These are phyloP conservation scores for Saccopteryx bilineata DNA, from an alignment of 2,113 vertebrate genomes.

Conservation along the genomic window DNA sequence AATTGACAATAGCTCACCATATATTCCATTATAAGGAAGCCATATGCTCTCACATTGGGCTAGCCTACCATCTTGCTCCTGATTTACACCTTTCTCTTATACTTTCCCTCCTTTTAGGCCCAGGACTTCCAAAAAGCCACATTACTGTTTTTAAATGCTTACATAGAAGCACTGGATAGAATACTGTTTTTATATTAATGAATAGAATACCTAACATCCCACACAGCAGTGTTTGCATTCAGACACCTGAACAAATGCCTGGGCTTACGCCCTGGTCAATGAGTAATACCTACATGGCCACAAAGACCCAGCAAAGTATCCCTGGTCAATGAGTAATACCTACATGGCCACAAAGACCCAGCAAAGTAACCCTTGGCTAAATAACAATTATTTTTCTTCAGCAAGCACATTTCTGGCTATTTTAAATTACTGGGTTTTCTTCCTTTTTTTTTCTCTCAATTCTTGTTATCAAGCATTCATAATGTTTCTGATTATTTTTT, in stretches of 20 bases:
- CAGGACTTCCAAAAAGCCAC: background rate
- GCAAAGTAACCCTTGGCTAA: background rate
- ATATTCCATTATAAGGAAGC: background rate
- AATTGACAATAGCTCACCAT: background rate
- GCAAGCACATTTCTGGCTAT: background rate
- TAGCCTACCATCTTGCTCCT: accelerated
- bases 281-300: background rate
- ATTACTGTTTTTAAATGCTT: background rate
- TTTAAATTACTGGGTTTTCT: background rate
- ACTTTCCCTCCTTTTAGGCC: background rate
- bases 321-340: background rate
- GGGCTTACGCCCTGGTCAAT: background rate
- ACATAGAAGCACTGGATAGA: background rate
- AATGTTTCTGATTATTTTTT: slow-evolving; percentile 19
- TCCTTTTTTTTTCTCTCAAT: background rate
- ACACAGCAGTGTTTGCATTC: background rate
- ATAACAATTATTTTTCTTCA: background rate
- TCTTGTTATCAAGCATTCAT: background rate
- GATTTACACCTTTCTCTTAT: background rate
- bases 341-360: background rate
- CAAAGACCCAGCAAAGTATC: background rate
- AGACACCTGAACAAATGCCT: background rate
- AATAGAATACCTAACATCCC: background rate
- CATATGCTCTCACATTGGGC: accelerated
- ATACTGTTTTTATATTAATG: background rate